These are phyloP conservation scores for Torymus aiolomorphi DNA, from an alignment of 2,888 invertebrate species.

Conservation along the genomic window DNA sequence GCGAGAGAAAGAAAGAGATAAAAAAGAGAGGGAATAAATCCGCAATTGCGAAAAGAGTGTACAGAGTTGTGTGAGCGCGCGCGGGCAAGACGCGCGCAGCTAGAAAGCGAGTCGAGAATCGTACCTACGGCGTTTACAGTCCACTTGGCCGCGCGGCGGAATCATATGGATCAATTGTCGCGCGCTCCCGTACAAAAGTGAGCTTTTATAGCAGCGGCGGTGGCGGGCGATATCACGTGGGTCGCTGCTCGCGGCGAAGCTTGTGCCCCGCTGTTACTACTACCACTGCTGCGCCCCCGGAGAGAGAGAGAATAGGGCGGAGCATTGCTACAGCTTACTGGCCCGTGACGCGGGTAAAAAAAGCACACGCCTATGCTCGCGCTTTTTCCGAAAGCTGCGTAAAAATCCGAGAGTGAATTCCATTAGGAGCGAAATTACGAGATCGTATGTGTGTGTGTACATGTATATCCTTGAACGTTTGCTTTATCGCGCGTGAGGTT, in stretches of 20 bases:
- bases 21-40: background rate
- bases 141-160: constrained; percentile 47
- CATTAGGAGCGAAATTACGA: background rate
- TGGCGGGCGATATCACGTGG: constrained; percentile 63
- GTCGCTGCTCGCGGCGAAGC: constrained; percentile 62
- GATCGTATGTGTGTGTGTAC: too few species aligned
- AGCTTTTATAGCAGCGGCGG: constrained; percentile 68
- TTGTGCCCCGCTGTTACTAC: constrained; percentile 55
- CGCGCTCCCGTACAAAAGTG: constrained; percentile 65
- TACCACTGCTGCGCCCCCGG: constrained; percentile 1
- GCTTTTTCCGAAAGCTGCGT: constrained; percentile 22
- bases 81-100: background rate
- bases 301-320: constrained; percentile 59
- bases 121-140: constrained; percentile 16
- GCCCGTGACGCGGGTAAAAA: constrained; percentile 1
- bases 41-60: background rate
- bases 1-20: background rate
- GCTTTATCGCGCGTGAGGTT: background rate
- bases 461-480: constrained; percentile 28
- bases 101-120: constrained; percentile 17
- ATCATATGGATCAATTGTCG: constrained; percentile 69
- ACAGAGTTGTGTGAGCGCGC: too few species aligned
- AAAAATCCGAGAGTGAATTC: constrained; percentile 5
- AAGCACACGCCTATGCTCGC: background rate
- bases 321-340: constrained; percentile 53